phyloP scores from a whole-genome alignment of 1,140 invertebrate genomes.

The Pseudomyrmex gracilis region DNA sequence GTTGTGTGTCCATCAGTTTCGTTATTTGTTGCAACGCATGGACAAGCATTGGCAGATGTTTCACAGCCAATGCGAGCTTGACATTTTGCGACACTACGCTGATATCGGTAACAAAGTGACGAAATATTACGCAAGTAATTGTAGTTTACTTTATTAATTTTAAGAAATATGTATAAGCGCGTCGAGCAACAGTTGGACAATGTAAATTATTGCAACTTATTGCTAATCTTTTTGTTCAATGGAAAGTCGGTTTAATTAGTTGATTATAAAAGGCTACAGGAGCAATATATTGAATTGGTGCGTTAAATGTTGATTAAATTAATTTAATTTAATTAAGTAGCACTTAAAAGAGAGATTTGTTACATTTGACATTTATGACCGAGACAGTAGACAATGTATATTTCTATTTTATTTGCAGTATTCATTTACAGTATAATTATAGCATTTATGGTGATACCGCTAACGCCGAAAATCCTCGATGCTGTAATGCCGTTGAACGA shows the following conservation, averaged over 20 bases:
- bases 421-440: neutral
- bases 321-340: too few species aligned
- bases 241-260: too few species aligned
- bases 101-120: slow-evolving; percentile 4
- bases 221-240: too few species aligned
- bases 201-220: too few species aligned
- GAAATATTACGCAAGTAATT: slow-evolving; percentile 14
- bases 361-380: too few species aligned
- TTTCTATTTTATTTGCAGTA: neutral
- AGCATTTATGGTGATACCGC: slow-evolving; percentile 27
- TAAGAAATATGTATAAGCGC: too few species aligned
- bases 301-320: neutral
- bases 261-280: too few species aligned
- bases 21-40: slow-evolving; percentile 10
- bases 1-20: slow-evolving; percentile 7
- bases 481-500: slow-evolving; percentile 52
- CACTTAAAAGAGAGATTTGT: too few species aligned
- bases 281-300: too few species aligned
- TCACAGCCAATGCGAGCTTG: neutral
- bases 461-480: slow-evolving; percentile 43
- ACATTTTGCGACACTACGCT: slow-evolving; percentile 16
- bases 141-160: too few species aligned
- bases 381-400: too few species aligned
- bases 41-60: slow-evolving; percentile 9
- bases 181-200: too few species aligned